Evolutionary conservation across 1,140 invertebrate species (phyloP), one percentile per base, ranked within the genome.

Genomic region (Drosophila nigrodunni): DNA sequence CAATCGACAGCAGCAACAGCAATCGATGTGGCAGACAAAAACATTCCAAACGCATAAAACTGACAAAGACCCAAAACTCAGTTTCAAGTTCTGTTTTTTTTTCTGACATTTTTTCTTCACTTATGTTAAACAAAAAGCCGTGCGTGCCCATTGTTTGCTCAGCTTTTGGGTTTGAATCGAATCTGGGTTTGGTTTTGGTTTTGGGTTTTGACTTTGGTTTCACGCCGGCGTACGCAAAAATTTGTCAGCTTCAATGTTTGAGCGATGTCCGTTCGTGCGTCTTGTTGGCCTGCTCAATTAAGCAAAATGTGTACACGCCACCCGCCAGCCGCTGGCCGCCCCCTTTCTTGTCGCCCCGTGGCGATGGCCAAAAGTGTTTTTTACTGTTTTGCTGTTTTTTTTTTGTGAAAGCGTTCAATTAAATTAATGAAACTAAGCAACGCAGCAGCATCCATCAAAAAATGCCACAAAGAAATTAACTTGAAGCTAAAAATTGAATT

Each of bases 341-440:
- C 2, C 11, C 10, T 41, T 10, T 11, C 10, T 11, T 41, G 30
- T 74, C 30, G 69, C 61, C 61, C 54, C 57, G 66, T 21, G 44
- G 66, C 66, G 34, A 37, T 69, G 52, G 52, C 34, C 25, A 68
- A 67, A 46, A 60, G 49, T 62, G 49, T 50, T 21, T 34, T 61
- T 13, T 37, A 34, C 18, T 35, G 60, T 50, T 50, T 55, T 18
- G 72, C 64, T 74, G 65, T 57, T 81, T 76, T 67, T 67, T 60
- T 62, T 81, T 90, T 90, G 86, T 90, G 86, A 90, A 90, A 90
- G 86, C 86, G 86, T 90, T 90, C 86, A 90, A 90, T 90, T 90
- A 86, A 90, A 67, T 90, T 86, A 90, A 86, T 90, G 77, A 68
- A 85, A 77, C 66, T 61, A 59, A 69, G 25, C 68, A 61, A 62